A percentile compares a stretch with the other conserved stretches of the same genome.
These are phyloP conservation scores for Holcopasites calliopsidis DNA, from an alignment of 1,140 invertebrate species.

Conservation along the genomic window DNA sequence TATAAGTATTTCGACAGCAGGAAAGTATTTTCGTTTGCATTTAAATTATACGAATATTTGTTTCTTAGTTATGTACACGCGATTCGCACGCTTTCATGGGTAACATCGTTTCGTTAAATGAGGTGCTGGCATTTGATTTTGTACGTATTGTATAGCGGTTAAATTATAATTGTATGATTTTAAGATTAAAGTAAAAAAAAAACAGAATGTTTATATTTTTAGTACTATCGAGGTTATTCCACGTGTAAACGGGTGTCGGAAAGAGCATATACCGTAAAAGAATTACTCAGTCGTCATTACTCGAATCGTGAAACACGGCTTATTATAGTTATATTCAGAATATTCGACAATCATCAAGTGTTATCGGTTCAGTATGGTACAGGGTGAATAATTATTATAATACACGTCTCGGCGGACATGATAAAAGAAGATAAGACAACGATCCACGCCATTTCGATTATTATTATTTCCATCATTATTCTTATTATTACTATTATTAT, in stretches of 20 bases:
- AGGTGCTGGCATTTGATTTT: slow-evolving; percentile 61
- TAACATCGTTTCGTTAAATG: slow-evolving; percentile 10
- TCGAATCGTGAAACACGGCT: slow-evolving; percentile 8
- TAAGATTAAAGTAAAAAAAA: slow-evolving; percentile 30
- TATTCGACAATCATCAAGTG: slow-evolving; percentile 60
- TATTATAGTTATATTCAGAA: slow-evolving; percentile 41
- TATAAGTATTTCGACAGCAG: neutral
- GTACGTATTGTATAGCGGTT: slow-evolving; percentile 25
- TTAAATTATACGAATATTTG: neutral
- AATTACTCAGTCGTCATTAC: slow-evolving; percentile 48
- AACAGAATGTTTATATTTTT: slow-evolving; percentile 56
- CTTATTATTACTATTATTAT: no score
- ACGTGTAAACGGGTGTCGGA: slow-evolving; percentile 32
- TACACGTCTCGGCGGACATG: slow-evolving; percentile 3
- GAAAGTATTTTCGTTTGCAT: slow-evolving; percentile 5
- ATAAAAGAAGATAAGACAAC: neutral
- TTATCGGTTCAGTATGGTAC: slow-evolving; percentile 50
- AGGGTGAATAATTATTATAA: slow-evolving; percentile 38
- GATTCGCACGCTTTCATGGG: neutral
- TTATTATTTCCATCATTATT: slow-evolving; percentile 14
- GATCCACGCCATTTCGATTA: slow-evolving; percentile 18
- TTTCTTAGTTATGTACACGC: no score
- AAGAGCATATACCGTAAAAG: neutral
- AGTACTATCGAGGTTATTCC: slow-evolving; percentile 51
- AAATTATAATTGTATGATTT: slow-evolving; percentile 53